Evolutionary conservation across 2,888 invertebrate species (phyloP), one percentile per base, ranked within the genome.

Genomic region (Azorinus chamasolen): DNA sequence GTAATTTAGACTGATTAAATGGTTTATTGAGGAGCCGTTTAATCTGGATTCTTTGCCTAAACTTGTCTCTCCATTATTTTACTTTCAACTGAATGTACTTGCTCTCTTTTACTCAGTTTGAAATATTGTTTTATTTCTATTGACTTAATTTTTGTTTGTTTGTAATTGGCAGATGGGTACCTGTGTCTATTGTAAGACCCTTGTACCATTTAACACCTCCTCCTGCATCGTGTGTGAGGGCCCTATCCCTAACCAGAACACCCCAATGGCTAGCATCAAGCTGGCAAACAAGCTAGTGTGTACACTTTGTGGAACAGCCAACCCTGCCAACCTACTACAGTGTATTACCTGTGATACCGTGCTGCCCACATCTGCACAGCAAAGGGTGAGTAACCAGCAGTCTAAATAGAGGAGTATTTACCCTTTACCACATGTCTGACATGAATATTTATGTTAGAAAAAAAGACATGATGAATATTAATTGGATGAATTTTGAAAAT

Each of bases 181-280:
- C 50, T 93, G 93, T 87, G 87, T 90, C 16, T 88, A 89, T 83
- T 93, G 93, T 74, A 88, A 90, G 64, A 89, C 92, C 3, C 74
- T 89, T 22, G 92, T 93, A 10, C 93, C 93, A 5, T 90, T 93
- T 79, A 93, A 92, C 79, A 89, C 90, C 4, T 59, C 85, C 14
- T 87, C 85, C 5, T 93, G 93, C 83, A 85, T 93, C 14, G 89
- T 93, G 8, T 93, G 93, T 85, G 93, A 93, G 79, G 91, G 90
- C 10, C 91, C 91, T 0, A 89, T 92, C 39, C 84, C 86, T 2
- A 86, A 86, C 5, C 92, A 92, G 85, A 88, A 90, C 59, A 85
- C 88, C 58, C 91, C 89, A 12, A 82, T 59, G 65, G 73, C 76
- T 22, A 83, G 72, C 55, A 58, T 91, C 22, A 78, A 82, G 3